A percentile compares a stretch with the other conserved stretches of the same genome.
These are phyloP conservation scores for Etheostoma nigrum DNA, from an alignment of 2,797 vertebrate genomes.

Conservation along the genomic window DNA sequence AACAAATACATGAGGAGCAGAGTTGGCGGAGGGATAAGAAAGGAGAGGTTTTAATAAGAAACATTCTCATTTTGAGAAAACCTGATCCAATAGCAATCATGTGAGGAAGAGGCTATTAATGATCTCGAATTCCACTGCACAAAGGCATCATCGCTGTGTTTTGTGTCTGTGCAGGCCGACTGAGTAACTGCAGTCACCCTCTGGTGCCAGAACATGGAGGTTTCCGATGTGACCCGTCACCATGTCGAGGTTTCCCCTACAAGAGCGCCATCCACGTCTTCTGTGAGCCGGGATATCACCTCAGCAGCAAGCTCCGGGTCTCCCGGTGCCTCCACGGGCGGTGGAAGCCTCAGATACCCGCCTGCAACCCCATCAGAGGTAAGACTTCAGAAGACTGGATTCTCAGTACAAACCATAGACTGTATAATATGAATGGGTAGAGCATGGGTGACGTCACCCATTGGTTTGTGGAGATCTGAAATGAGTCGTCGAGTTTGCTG, in stretches of 20 bases:
- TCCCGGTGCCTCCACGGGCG: conserved; percentile 74
- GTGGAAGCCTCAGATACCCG: conserved; percentile 70
- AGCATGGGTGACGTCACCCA: no score
- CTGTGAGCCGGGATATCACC: conserved; percentile 79
- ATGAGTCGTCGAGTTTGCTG: no score
- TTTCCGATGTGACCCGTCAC: conserved; percentile 83
- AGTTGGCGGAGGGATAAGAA: not conserved
- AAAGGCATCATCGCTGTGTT: not conserved
- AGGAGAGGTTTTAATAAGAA: not conserved
- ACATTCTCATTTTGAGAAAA: not conserved
- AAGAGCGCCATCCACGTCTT: conserved; percentile 77
- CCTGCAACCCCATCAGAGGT: conserved; percentile 78
- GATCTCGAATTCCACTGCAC: no score
- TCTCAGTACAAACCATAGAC: no score
- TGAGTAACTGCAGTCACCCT: conserved; percentile 81
- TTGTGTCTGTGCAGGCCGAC: conserved; percentile 62
- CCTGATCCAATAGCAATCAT: not conserved
- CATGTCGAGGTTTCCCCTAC: conserved; percentile 79
- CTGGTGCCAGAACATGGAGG: conserved; percentile 80
- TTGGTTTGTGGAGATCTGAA: no score
- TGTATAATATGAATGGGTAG: no score
- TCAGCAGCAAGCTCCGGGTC: conserved; percentile 29
- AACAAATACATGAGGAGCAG: conserved; percentile 12
- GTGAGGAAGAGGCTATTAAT: not conserved
- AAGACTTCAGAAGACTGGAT: not conserved